Conservation (phyloP, 2,888 invertebrate species). For the Hirudinaria manillensis region DNA sequence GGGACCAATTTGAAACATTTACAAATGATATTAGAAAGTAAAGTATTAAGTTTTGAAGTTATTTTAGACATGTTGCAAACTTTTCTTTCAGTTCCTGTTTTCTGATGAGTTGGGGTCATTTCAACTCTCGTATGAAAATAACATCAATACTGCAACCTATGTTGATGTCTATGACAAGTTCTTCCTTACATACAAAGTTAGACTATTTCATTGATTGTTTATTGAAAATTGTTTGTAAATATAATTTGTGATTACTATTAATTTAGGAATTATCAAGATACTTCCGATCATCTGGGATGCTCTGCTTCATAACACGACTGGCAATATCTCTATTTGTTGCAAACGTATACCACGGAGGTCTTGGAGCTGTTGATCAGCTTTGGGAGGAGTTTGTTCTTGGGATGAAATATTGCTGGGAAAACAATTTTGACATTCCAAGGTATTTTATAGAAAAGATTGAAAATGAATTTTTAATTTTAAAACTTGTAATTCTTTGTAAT, state of each 20-base stretch:
- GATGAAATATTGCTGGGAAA: constrained; percentile 81
- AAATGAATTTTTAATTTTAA: no score
- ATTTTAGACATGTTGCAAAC: not conserved
- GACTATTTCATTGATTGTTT: not conserved
- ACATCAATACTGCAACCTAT: not conserved
- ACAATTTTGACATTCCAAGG: constrained; percentile 47
- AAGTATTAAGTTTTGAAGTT: no score
- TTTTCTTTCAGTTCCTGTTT: constrained; percentile 31
- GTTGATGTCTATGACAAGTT: not conserved
- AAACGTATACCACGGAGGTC: constrained; percentile 59
- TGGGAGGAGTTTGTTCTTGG: constrained; percentile 91
- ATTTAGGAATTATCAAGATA: constrained; percentile 52
- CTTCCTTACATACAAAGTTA: no score
- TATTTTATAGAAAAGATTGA: constrained; percentile 34
- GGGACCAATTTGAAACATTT: no score
- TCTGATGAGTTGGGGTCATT: constrained; percentile 17
- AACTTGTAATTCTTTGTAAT: no score
- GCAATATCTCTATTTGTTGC: constrained; percentile 62
- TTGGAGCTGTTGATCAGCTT: constrained; percentile 69
- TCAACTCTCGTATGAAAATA: not conserved
- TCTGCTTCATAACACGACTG: constrained; percentile 75
- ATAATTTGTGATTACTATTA: not conserved
- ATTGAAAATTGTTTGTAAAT: not conserved
- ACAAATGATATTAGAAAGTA: no score
- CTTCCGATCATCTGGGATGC: constrained; percentile 71